phyloP scores from a whole-genome alignment of 2,797 vertebrate species.

The Podargus strigoides region DNA sequence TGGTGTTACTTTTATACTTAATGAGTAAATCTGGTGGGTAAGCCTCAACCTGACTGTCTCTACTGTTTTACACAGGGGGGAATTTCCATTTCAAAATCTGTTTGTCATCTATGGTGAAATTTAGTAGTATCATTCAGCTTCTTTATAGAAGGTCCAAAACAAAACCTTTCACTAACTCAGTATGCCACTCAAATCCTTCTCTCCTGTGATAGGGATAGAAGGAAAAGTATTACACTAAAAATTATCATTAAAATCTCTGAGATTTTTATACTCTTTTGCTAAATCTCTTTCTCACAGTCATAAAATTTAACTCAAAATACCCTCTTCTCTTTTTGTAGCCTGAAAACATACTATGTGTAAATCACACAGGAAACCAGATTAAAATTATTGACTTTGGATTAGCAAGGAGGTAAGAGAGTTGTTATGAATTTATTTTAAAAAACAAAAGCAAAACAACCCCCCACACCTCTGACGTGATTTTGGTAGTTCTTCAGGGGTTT shows the following conservation, averaged over 20 bases:
- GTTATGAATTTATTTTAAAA: not conserved
- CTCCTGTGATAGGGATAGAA: not conserved
- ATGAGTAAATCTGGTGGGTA: not conserved
- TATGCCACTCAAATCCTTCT: not conserved
- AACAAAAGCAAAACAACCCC: not conserved
- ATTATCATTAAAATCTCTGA: not conserved
- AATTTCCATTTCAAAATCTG: not conserved
- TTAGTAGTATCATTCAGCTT: not conserved
- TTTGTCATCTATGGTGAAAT: not conserved
- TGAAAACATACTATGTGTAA: slow-evolving; percentile 88
- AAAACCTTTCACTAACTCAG: not conserved
- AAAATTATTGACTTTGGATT: slow-evolving; percentile 92
- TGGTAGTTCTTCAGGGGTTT: not conserved
- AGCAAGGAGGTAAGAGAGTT: slow-evolving; percentile 82
- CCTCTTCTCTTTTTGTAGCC: slow-evolving; percentile 70
- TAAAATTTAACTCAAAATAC: not conserved
- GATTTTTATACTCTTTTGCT: not conserved
- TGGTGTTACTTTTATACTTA: not conserved
- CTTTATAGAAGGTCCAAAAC: not conserved
- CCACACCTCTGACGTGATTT: not conserved
- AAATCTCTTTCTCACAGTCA: not conserved
- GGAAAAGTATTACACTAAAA: not conserved
- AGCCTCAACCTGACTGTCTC: not conserved
- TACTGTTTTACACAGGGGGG: not conserved
- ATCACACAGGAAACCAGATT: slow-evolving; percentile 83